These are phyloP conservation scores for Cynoglossus semilaevis DNA, from an alignment of 2,113 vertebrate species.

Conservation along the genomic window DNA sequence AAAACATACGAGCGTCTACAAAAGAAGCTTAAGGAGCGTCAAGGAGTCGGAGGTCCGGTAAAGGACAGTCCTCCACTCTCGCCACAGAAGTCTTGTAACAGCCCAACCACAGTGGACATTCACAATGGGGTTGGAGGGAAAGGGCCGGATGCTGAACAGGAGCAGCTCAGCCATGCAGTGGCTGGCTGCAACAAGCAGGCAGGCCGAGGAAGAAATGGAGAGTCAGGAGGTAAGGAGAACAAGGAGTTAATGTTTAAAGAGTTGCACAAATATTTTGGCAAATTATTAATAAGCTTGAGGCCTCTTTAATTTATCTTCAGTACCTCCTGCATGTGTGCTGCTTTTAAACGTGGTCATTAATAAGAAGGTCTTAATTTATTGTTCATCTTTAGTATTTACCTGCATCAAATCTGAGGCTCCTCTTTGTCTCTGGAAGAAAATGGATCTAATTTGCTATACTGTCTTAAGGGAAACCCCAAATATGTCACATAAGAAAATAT, in stretches of 20 bases:
- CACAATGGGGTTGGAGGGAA: conserved; percentile 85
- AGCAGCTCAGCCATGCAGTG: conserved; percentile 71
- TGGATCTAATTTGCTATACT: no score
- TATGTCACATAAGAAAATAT: no score
- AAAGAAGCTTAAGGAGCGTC: conserved; percentile 94
- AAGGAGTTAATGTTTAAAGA: conserved; percentile 3
- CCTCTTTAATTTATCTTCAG: no score
- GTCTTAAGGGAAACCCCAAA: no score
- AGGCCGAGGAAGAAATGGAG: conserved; percentile 74
- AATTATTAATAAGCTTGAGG: no score
- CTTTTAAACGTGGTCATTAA: no score
- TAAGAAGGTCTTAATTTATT: no score
- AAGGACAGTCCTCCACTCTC: conserved; percentile 93
- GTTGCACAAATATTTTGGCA: no score
- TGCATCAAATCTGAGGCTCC: no score
- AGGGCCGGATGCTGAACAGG: conserved; percentile 70
- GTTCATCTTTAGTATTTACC: no score
- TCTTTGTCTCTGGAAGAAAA: no score
- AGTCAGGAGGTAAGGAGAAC: conserved; percentile 74
- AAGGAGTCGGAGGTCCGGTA: conserved; percentile 76
- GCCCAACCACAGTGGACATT: conserved; percentile 78
- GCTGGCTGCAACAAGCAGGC: conserved; percentile 73
- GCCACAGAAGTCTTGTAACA: conserved; percentile 83
- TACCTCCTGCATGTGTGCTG: no score
- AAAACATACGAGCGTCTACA: conserved; percentile 95